A percentile compares a stretch with the other conserved stretches of the same genome.
Conservation (phyloP, 23 tunicate genomes). For the Clavelina lepadiformis region DNA sequence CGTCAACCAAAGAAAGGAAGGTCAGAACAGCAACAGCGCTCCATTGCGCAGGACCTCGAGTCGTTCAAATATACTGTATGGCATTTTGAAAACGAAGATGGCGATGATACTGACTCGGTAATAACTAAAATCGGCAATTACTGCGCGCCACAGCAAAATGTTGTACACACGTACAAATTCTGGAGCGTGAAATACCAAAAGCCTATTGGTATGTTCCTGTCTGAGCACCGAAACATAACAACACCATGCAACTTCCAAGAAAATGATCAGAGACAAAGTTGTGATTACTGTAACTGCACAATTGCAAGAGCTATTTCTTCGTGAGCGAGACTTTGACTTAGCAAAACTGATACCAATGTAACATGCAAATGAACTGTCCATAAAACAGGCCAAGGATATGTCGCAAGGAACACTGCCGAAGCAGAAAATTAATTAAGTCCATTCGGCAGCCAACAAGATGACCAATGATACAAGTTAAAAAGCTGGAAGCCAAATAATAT, state of each 20-base stretch:
- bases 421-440: no score
- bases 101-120: constrained; percentile 3
- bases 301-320: constrained; percentile 15
- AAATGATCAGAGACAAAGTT: constrained; percentile 15
- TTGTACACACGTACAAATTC: neutral
- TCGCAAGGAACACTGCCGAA: no score
- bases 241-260: constrained; percentile 16
- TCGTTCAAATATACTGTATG: neutral
- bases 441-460: no score
- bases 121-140: constrained; percentile 1
- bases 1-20: neutral
- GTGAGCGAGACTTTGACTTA: no score
- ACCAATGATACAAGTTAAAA: no score
- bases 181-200: constrained; percentile 1
- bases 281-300: constrained; percentile 3
- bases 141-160: neutral
- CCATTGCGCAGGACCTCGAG: constrained; percentile 11
- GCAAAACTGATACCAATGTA: no score
- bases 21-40: constrained; percentile 4
- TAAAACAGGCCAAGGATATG: no score
- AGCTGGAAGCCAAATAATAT: no score
- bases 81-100: constrained; percentile 1
- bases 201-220: constrained; percentile 12
- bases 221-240: constrained; percentile 12
- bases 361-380: no score